Conservation (phyloP, 2,888 invertebrate genomes). For the Drosophila meridionalis region DNA sequence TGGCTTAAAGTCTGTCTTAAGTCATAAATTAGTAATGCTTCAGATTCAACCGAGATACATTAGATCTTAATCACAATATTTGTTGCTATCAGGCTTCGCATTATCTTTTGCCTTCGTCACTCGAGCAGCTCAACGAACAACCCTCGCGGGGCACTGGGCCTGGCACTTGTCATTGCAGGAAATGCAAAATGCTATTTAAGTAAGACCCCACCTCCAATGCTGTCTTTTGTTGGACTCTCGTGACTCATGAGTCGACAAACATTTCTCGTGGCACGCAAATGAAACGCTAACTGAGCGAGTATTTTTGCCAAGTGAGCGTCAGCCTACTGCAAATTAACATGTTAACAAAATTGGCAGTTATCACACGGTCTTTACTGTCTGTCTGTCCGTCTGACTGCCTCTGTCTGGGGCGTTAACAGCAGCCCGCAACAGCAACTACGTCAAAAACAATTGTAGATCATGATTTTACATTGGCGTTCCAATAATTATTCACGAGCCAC, state of each 20-base stretch:
- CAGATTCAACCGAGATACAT: background rate
- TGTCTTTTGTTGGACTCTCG: constrained; percentile 35
- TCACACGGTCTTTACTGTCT: constrained; percentile 17
- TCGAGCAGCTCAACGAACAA: background rate
- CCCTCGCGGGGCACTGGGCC: constrained; percentile 38
- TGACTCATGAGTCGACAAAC: constrained; percentile 63
- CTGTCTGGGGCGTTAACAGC: constrained; percentile 42
- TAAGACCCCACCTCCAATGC: constrained; percentile 27
- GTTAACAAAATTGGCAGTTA: constrained; percentile 76
- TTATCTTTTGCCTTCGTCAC: background rate
- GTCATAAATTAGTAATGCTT: background rate
- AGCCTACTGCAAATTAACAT: constrained; percentile 74
- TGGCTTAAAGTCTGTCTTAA: background rate
- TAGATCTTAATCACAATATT: background rate
- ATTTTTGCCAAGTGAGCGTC: constrained; percentile 61
- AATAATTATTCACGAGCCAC: background rate
- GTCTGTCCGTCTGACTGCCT: background rate
- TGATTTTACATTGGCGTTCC: constrained; percentile 22
- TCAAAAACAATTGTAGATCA: constrained; percentile 27
- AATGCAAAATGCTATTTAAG: constrained; percentile 72
- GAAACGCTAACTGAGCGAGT: constrained; percentile 47
- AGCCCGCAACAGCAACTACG: constrained; percentile 21
- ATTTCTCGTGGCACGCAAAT: constrained; percentile 48
- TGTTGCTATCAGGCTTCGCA: background rate
- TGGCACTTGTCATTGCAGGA: constrained; percentile 68